These are phyloP conservation scores for Callipepla squamata DNA, from an alignment of 2,113 vertebrate species.

Conservation along the genomic window DNA sequence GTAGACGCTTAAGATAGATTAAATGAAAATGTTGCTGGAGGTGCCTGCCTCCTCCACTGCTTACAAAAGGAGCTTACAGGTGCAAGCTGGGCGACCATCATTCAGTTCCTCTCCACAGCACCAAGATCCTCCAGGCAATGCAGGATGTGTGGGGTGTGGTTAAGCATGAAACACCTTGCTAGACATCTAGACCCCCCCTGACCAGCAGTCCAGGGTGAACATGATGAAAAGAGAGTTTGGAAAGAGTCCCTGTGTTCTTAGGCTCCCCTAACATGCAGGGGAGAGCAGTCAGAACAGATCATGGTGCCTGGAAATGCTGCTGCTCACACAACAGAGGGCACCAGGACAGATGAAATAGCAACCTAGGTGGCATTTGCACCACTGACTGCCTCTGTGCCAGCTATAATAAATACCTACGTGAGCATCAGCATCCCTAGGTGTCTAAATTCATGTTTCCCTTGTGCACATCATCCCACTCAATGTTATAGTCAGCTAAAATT, in stretches of 20 bases:
- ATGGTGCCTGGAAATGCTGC: rapidly evolving
- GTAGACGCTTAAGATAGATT: not conserved
- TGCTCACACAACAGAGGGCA: not conserved
- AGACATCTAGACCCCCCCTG: not conserved
- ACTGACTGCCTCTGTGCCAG: rapidly evolving
- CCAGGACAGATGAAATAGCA: not conserved
- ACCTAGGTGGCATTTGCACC: not conserved
- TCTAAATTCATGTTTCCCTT: not conserved
- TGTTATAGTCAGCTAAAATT: slow-evolving; percentile 6
- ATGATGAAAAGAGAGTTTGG: not conserved
- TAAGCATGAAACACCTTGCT: not conserved
- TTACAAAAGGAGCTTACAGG: rapidly evolving
- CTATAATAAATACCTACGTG: not conserved
- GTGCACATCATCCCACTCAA: not conserved
- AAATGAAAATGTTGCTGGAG: not conserved
- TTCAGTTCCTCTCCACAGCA: rapidly evolving
- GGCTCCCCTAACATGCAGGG: rapidly evolving
- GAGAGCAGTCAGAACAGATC: rapidly evolving
- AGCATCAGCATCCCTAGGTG: not conserved
- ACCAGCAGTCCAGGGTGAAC: rapidly evolving
- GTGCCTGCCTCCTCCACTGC: not conserved
- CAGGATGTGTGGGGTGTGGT: not conserved
- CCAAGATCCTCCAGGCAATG: not conserved
- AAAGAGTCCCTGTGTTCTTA: rapidly evolving
- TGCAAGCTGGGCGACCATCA: not conserved